Evolutionary conservation across 1,140 invertebrate species (phyloP).

Genomic region (Trypoxylus dichotomus): DNA sequence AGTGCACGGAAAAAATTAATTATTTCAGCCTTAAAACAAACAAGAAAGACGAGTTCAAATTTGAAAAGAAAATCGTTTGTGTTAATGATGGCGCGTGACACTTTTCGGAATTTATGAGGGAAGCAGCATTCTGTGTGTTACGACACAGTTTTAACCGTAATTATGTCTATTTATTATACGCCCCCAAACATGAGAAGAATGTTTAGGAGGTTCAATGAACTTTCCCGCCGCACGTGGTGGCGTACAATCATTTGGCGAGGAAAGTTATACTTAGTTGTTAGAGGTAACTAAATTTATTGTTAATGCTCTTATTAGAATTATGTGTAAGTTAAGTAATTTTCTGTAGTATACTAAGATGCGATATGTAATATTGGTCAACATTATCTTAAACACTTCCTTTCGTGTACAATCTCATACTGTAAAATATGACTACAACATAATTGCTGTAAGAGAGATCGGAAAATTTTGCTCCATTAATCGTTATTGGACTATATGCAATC

Average conservation of each 20-base stretch:
- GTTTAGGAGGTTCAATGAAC: not conserved
- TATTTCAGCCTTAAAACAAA: not conserved
- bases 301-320: too few species aligned
- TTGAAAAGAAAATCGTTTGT: not conserved
- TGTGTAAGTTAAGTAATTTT: too few species aligned
- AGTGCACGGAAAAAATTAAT: slow-evolving; percentile 1
- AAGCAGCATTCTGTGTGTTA: not conserved
- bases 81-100: slow-evolving; percentile 15
- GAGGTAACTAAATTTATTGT: not conserved
- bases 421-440: too few species aligned
- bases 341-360: too few species aligned
- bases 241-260: not conserved
- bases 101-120: not conserved
- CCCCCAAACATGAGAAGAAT: slow-evolving; percentile 18
- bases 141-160: slow-evolving; percentile 5
- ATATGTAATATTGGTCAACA: too few species aligned
- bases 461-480: too few species aligned
- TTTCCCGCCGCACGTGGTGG: not conserved
- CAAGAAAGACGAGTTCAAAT: not conserved
- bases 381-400: too few species aligned
- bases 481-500: too few species aligned
- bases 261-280: not conserved
- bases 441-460: too few species aligned
- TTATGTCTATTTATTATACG: slow-evolving; percentile 18
- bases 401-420: too few species aligned